phyloP scores from a whole-genome alignment of 2,888 invertebrate species.

The Nebria brevicollis region DNA sequence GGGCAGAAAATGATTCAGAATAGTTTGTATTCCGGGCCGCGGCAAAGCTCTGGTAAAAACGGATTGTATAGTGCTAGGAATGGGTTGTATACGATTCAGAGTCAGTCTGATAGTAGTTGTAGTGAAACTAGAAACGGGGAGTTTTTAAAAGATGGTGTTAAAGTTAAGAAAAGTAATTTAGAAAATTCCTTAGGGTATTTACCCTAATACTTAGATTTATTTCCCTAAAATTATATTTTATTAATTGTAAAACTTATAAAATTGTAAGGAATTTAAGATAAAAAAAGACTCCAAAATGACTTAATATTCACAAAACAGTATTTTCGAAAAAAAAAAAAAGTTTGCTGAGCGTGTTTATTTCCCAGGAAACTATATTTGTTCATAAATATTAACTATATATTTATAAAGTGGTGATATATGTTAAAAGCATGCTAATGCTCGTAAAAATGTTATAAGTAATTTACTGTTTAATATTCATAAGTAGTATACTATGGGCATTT shows the following conservation, averaged over 20 bases:
- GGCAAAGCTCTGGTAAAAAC: conserved; percentile 45
- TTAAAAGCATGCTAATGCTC: neutral
- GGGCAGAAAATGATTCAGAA: conserved; percentile 55
- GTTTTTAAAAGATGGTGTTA: conserved; percentile 45
- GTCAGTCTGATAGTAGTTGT: conserved; percentile 59
- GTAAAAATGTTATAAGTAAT: neutral
- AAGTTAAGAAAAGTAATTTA: conserved; percentile 62
- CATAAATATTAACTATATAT: neutral
- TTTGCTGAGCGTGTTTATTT: no score
- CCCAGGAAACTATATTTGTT: neutral
- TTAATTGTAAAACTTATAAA: no score
- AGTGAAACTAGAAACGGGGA: conserved; percentile 51
- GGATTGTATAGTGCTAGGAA: conserved; percentile 61
- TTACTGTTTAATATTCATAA: neutral
- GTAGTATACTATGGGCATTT: conserved; percentile 3
- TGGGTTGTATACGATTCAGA: conserved; percentile 63
- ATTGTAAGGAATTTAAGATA: no score
- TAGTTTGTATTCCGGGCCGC: conserved; percentile 55
- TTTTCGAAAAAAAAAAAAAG: no score
- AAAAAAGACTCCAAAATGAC: no score
- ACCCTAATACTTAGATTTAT: conserved; percentile 60
- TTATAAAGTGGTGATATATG: neutral
- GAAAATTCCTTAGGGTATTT: conserved; percentile 74
- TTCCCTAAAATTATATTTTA: no score
- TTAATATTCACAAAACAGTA: no score